Base-by-base conservation (phyloP, 2,888 invertebrate genomes). In the Willowsia nigromaculata region DNA sequence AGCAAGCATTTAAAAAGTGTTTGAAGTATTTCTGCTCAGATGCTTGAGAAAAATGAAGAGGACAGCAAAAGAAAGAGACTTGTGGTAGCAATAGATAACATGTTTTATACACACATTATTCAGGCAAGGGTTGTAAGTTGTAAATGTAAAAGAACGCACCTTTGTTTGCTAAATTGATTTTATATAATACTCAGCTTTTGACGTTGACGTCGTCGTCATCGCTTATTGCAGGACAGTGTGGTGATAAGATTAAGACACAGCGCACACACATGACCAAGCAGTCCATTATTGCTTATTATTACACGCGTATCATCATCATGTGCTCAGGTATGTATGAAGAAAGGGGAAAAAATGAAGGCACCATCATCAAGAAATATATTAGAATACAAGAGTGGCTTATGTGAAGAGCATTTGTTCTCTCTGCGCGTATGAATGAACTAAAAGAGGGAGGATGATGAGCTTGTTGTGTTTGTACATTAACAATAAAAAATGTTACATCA, bases 161-260 rank as follows among this genome's bases (percentile, higher is more conserved):
- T 88, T 88, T 88, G 47, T 88, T 88, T 88, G 83, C 88, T 68
- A 84, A 88, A 88, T 88, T 88, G 88, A 88, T 88, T 88, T 88
- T 76, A 88, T 83, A 84, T 74, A 83, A 82, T 71, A 83, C 83
- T 71, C 53, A 27, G 40, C 59, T 59, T 22, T 22, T 4, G 59
- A 25, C n/a, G 74, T 74, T 7, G 74, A 47, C 47, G 43, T 74
- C 15, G 47, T 74, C 47, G 74, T 74, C 74, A 9, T 40, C 74
- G 11, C 43, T 18, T 74, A 74, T 25, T 25, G 50, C 47, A 27
- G 37, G 50, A 74, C 22, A 25, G 71, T 83, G 62, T 50, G 87
- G 76, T 62, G 88, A 88, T 88, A 88, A 88, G 88, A 88, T 88
- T 88, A 83, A 88, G 59, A 82, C 87, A 74, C 47, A 47, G 30